Conservation (phyloP, 2,113 vertebrate genomes). For the Eidolon helvum region DNA sequence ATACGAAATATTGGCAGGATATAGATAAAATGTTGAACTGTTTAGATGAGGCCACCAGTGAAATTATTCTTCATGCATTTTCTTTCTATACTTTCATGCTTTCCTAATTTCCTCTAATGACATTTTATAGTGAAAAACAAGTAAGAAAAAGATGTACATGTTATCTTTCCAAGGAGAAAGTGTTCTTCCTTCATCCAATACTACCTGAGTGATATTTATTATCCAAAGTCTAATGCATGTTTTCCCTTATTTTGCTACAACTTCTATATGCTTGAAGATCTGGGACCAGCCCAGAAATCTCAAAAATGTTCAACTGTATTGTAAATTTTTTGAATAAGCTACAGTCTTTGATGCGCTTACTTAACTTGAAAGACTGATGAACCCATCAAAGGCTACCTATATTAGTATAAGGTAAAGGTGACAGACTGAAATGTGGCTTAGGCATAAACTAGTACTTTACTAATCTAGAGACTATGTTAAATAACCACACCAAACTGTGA, state of each 20-base stretch:
- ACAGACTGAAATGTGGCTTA: neutral
- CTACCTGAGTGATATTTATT: neutral
- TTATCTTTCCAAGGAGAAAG: neutral
- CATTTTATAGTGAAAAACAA: neutral
- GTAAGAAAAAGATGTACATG: neutral
- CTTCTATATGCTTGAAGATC: constrained; percentile 42
- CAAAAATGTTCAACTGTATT: constrained; percentile 27
- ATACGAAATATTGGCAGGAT: neutral
- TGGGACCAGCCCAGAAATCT: constrained; percentile 26
- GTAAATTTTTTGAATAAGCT: constrained; percentile 28
- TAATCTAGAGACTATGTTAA: constrained; percentile 59
- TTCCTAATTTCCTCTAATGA: neutral
- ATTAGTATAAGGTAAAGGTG: constrained; percentile 58
- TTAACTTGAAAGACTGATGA: constrained; percentile 55
- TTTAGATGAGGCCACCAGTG: neutral
- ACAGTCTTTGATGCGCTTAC: constrained; percentile 52
- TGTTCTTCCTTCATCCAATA: neutral
- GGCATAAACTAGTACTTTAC: constrained; percentile 42
- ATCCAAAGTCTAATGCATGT: neutral
- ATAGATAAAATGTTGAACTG: neutral
- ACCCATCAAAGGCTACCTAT: constrained; percentile 63
- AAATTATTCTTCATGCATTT: neutral
- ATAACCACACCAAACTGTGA: constrained; percentile 52
- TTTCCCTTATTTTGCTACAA: neutral
- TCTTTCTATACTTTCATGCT: neutral